These are phyloP conservation scores for Condylura cristata DNA, from an alignment of 2,113 vertebrate species.

Conservation along the genomic window DNA sequence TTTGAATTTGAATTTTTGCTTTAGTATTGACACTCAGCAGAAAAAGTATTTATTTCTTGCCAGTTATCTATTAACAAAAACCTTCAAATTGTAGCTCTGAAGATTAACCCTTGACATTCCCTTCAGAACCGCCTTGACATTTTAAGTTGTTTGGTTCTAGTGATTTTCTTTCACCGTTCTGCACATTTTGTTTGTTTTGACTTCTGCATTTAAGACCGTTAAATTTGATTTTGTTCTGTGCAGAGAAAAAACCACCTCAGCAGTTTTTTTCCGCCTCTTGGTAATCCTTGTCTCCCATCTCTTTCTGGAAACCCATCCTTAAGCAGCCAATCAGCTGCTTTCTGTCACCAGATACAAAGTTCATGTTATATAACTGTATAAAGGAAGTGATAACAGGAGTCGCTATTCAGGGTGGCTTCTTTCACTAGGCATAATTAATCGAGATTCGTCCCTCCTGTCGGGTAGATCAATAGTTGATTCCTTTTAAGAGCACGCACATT, in stretches of 20 bases:
- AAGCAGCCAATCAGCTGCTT: not conserved
- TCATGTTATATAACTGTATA: not conserved
- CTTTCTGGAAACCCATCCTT: not conserved
- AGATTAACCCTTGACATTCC: constrained; percentile 90
- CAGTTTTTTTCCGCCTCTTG: not conserved
- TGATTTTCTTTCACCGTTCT: constrained; percentile 93
- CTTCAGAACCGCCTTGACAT: constrained; percentile 92
- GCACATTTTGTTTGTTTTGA: constrained; percentile 95
- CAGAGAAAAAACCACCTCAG: not conserved
- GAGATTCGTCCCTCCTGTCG: not conserved
- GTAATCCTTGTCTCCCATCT: not conserved
- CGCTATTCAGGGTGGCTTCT: not conserved
- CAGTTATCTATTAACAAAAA: constrained; percentile 88
- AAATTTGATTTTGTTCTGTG: constrained; percentile 99
- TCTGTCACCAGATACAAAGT: not conserved
- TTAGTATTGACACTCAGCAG: constrained; percentile 88
- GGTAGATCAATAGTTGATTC: too few species aligned
- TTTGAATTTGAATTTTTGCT: constrained; percentile 88
- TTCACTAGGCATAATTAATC: not conserved
- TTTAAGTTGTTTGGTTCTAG: constrained; percentile 91
- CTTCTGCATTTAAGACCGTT: constrained; percentile 96
- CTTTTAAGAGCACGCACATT: not conserved
- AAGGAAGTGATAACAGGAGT: not conserved
- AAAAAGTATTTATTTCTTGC: constrained; percentile 88
- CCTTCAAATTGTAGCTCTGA: constrained; percentile 89